Evolutionary conservation across 2,113 vertebrate genomes (phyloP).

Genomic region (Melospiza melodia): DNA sequence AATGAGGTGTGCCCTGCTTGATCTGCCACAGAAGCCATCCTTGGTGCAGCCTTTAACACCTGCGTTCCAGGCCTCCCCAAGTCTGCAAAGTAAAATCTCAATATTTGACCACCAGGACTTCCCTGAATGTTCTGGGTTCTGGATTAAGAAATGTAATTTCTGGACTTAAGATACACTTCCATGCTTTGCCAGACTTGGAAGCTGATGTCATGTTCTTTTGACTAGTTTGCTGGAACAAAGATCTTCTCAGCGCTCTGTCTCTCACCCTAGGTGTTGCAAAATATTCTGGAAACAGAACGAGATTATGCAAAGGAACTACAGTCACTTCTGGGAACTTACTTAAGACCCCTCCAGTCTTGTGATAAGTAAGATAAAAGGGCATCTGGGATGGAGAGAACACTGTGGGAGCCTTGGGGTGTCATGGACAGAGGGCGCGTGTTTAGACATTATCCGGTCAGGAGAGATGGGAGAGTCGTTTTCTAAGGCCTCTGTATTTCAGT

Average conservation of each 20-base stretch:
- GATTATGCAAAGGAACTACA: conserved; percentile 96
- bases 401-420: neutral
- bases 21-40: neutral
- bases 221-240: neutral
- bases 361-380: conserved; percentile 89
- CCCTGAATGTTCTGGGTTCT: neutral
- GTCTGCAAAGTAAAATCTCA: neutral
- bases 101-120: neutral
- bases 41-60: neutral
- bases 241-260: conserved; percentile 55
- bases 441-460: neutral
- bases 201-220: neutral
- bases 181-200: neutral
- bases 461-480: neutral
- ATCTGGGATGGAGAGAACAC: neutral
- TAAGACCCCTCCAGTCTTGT: conserved; percentile 89
- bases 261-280: conserved; percentile 89
- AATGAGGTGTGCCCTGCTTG: neutral
- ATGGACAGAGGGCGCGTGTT: neutral
- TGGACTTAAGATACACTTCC: neutral
- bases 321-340: conserved; percentile 86
- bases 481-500: neutral
- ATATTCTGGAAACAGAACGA: conserved; percentile 94
- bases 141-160: neutral
- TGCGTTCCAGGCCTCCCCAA: neutral